Evolutionary conservation across 1,140 invertebrate species (phyloP).

Genomic region (Eriosoma lanigerum): DNA sequence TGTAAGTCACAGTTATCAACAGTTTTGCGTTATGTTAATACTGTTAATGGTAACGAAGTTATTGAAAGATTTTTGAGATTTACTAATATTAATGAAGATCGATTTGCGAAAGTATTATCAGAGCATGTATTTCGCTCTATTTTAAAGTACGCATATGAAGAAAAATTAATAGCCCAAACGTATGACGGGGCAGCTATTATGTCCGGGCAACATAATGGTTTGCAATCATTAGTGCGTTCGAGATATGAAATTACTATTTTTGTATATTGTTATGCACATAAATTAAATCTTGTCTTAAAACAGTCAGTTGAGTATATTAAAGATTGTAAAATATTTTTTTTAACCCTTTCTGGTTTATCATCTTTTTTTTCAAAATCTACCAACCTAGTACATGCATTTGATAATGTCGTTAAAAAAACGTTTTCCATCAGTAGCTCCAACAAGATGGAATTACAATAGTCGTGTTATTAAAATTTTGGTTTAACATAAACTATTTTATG

Average conservation of each 20-base stretch:
- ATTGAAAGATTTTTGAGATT: constrained; percentile 56
- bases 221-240: constrained; percentile 19
- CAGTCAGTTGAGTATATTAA: constrained; percentile 49
- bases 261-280: constrained; percentile 54
- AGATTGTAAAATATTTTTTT: constrained; percentile 53
- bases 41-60: constrained; percentile 58
- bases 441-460: constrained; percentile 43
- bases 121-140: background rate
- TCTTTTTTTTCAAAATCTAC: constrained; percentile 53
- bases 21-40: constrained; percentile 21
- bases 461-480: constrained; percentile 26
- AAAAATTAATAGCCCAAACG: constrained; percentile 48
- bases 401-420: constrained; percentile 42
- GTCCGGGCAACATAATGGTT: constrained; percentile 47
- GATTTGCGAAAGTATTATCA: background rate
- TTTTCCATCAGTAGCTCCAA: constrained; percentile 41
- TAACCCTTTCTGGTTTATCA: constrained; percentile 34
- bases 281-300: constrained; percentile 55
- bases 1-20: background rate
- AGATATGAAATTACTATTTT: constrained; percentile 49
- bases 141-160: background rate
- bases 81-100: background rate
- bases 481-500: constrained; percentile 29
- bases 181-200: constrained; percentile 53
- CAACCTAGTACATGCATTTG: constrained; percentile 35